Evolutionary conservation across 2,888 invertebrate species (phyloP), one percentile per base, ranked within the genome.

Genomic region (Ormyrus thymus): DNA sequence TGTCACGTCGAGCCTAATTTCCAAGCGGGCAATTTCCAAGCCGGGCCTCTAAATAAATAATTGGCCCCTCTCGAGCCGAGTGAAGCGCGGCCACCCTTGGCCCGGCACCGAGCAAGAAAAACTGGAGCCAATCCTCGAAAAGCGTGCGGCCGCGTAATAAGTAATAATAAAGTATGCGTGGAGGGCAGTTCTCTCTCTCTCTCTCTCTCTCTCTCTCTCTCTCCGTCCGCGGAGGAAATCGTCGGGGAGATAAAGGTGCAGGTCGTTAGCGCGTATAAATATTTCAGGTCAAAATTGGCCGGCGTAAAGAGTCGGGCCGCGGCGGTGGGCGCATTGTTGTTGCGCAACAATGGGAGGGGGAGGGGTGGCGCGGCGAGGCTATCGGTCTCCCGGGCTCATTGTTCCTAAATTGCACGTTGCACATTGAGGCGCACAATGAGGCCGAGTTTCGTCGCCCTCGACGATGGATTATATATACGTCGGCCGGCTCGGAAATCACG

Each of bases 321-420:
- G 13, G 73, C 83, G 84, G 85, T 83, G 81, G 82, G 69, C 73
- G 82, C 82, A 84, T 86, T 85, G 85, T 86, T 7, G 83, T 80
- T 80, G 81, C 75, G 29, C 66, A 78, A 86, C 86, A 85, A 85
- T 84, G 83, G 77, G 75, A 79, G 74, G 56, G 77, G 72, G 74
- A n/a, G 29, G 29, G 0, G 29, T 2, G 29, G 29, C 29, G 61
- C 58, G 45, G n/a, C n/a, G n/a, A n/a, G 78, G 29, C 29, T 81
- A 78, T 81, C 81, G 80, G 76, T 62, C 69, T 78, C 59, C 62
- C 77, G 62, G 65, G 74, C 76, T 48, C 81, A 84, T 85, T 86
- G 84, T 83, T 78, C 82, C 81, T 83, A 86, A 86, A 88, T 87
- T 84, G 85, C 83, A 84, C 82, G 85, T 83, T 83, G 81, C 84